These are phyloP conservation scores for Aspidoscelis tigris DNA, from an alignment of 2,113 vertebrate species.

Conservation along the genomic window DNA sequence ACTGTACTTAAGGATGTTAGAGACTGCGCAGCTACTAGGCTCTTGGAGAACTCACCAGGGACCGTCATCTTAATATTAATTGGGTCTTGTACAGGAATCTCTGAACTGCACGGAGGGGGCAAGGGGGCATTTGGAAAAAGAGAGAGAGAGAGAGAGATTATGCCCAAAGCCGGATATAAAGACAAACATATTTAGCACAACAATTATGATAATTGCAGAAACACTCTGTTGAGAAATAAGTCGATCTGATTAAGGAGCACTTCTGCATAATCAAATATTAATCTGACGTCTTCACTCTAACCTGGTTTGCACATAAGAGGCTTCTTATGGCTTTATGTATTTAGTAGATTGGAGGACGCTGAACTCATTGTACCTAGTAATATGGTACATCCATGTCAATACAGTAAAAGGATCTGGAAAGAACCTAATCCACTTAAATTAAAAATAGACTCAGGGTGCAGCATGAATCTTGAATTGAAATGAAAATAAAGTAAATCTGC, in stretches of 20 bases:
- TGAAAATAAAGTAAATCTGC: conserved; percentile 67
- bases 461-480: conserved; percentile 76
- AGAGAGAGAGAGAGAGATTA: conserved; percentile 83
- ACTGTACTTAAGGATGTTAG: conserved; percentile 81
- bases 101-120: conserved; percentile 70
- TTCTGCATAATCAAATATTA: conserved; percentile 98
- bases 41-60: conserved; percentile 79
- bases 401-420: conserved; percentile 81
- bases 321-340: conserved; percentile 95
- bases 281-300: conserved; percentile 92
- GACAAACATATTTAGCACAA: conserved; percentile 93
- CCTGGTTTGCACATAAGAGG: conserved; percentile 89
- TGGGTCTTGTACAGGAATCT: conserved; percentile 91
- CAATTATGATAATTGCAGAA: conserved; percentile 99
- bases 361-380: conserved; percentile 92
- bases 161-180: conserved; percentile 84
- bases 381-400: conserved; percentile 86
- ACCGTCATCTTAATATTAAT: conserved; percentile 90
- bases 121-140: conserved; percentile 73
- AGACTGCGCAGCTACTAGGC: conserved; percentile 79
- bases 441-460: conserved; percentile 82
- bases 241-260: conserved; percentile 95
- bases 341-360: conserved; percentile 91
- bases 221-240: conserved; percentile 89
- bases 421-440: conserved; percentile 90